Percentiles rank a stretch among this genome's conserved stretches.
These are phyloP conservation scores for Clarias platycephalus DNA, from an alignment of 2,797 vertebrate species.

Conservation along the genomic window DNA sequence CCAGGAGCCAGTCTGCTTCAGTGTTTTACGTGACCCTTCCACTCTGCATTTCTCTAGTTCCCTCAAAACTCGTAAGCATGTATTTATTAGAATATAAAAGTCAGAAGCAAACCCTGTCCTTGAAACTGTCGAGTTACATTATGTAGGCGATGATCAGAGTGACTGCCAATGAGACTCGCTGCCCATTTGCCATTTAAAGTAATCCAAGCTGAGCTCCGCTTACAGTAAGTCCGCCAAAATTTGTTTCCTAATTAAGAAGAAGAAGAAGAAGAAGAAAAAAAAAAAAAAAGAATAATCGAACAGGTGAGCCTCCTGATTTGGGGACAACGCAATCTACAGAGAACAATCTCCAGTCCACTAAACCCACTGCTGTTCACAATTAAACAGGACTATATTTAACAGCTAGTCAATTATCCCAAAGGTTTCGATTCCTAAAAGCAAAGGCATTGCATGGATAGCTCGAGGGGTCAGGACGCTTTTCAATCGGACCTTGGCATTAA, in stretches of 20 bases:
- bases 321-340: background rate
- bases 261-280: too few relatives aligned
- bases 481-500: constrained; percentile 65
- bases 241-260: constrained; percentile 61
- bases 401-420: constrained; percentile 59
- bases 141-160: background rate
- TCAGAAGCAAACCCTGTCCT: background rate
- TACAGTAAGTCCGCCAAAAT: constrained; percentile 61
- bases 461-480: constrained; percentile 32
- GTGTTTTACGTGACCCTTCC: background rate
- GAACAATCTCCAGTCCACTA: background rate
- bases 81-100: constrained; percentile 14
- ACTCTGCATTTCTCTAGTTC: background rate
- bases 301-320: background rate
- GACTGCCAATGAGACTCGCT: constrained; percentile 15
- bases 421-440: constrained; percentile 59
- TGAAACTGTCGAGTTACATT: background rate
- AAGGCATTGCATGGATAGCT: constrained; percentile 51
- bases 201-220: constrained; percentile 62
- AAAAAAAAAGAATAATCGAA: constrained; percentile 44
- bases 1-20: constrained; percentile 9
- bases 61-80: background rate
- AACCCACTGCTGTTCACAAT: constrained; percentile 54
- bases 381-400: constrained; percentile 59
- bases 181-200: constrained; percentile 63